phyloP scores from a whole-genome alignment of 2,113 vertebrate species.

The Megaptera novaeangliae region DNA sequence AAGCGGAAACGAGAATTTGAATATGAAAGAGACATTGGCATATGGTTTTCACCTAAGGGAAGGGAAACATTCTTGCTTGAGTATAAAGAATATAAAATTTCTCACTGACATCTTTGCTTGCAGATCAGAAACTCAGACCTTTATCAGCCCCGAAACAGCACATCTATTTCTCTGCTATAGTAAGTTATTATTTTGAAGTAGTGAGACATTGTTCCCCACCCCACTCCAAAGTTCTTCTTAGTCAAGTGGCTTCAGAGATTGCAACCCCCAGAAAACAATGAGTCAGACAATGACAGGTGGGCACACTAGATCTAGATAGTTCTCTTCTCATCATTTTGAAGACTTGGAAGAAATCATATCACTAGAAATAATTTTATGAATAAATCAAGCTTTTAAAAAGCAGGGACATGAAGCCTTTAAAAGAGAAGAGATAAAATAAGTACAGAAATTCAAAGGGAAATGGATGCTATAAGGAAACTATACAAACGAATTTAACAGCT shows the following conservation, averaged over 20 bases:
- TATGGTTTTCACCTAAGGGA: conserved; percentile 41
- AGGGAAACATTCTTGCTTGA: conserved; percentile 9
- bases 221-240: not conserved
- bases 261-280: not conserved
- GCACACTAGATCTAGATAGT: no score
- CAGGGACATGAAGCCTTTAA: not conserved
- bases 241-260: not conserved
- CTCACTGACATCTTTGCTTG: not conserved
- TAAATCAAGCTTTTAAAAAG: not conserved
- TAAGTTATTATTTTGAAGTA: not conserved
- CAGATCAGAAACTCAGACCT: not conserved
- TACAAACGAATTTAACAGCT: not conserved
- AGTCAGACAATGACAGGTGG: not conserved
- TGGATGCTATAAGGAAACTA: not conserved
- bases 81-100: not conserved
- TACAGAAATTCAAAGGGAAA: not conserved
- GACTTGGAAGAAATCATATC: not conserved
- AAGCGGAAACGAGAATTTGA: conserved; percentile 37
- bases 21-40: conserved; percentile 8
- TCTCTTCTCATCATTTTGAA: not conserved
- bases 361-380: not conserved
- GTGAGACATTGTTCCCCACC: not conserved
- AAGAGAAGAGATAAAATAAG: not conserved
- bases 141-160: not conserved
- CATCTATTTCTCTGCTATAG: not conserved